Base-by-base conservation (phyloP, 2,797 vertebrate genomes). In the Muscicapa comitata region DNA sequence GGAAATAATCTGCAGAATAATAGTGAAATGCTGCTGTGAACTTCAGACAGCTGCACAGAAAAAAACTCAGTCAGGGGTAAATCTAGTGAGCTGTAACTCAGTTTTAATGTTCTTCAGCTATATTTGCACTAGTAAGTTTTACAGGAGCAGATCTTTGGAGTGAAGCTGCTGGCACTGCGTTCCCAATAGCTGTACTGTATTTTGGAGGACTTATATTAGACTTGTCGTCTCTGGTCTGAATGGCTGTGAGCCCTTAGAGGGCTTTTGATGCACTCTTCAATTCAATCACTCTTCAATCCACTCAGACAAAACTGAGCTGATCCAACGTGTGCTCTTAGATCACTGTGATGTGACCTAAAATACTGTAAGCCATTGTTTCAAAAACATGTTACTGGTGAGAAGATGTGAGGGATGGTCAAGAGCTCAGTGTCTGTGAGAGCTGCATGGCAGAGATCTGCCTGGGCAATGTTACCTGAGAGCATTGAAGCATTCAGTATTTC, bases 391-490 rank as follows among this genome's bases (percentile, higher is more conserved):
- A 23, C 63, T 59, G 19, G 18, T 35, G 48, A 70, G 61, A 67
- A 54, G n/a, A 26, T 38, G 11, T 23, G 57, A 86, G 28, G 31
- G 8, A 20, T 8, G 7, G 23, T 40, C n/a, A 53, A 67, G 42
- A 48, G 24, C 10, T 59, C 81, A 40, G 17, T 8, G 2, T 23
- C 33, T 35, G 16, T 47, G 47, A 17, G 24, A 81, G 45, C 51
- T 40, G 33, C 9, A 9, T 10, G 13, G 33, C 57, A 58, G 77
- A 71, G 23, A 18, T 31, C 51, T 74, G 28, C 33, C 26, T 21
- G 42, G 31, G 16, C 21, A 50, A 16, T 3, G 10, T 0, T 0
- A 20, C 21, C 38, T 4, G 16, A 68, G 31, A 33, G 10, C 50
- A 13, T 3, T 4, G 2, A 70, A 73, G 11, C 16, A 33, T 26